Percentiles rank a stretch among this genome's conserved stretches.
These are phyloP conservation scores for Argyrosomus regius DNA, from an alignment of 2,797 vertebrate genomes.

Conservation along the genomic window DNA sequence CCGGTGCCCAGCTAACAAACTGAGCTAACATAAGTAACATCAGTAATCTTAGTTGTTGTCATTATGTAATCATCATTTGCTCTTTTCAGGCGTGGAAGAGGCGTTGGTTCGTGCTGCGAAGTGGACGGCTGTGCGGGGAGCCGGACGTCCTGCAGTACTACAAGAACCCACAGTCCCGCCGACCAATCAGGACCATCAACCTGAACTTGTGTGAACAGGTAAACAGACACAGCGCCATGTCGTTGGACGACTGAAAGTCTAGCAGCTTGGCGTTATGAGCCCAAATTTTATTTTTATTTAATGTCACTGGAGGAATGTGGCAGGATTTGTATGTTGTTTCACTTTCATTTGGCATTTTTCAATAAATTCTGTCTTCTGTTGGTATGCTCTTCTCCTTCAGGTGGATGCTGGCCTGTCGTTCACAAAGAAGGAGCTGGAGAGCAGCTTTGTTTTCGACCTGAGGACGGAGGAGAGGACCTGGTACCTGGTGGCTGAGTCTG, in stretches of 20 bases:
- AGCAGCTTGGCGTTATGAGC: too few relatives aligned
- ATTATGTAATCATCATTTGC: too few relatives aligned
- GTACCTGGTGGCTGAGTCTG: constrained; percentile 94
- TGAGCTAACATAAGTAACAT: too few relatives aligned
- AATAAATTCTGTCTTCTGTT: not conserved
- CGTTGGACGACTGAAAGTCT: too few relatives aligned
- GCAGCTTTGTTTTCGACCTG: constrained; percentile 94
- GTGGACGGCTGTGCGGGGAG: constrained; percentile 75
- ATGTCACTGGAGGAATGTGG: too few relatives aligned
- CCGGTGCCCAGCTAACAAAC: too few relatives aligned
- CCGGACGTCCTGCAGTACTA: constrained; percentile 78
- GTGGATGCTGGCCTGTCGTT: constrained; percentile 94
- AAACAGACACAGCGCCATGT: not conserved
- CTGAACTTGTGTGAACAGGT: constrained; percentile 80
- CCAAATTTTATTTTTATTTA: not conserved
- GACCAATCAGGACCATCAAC: constrained; percentile 78
- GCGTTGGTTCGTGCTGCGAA: constrained; percentile 78
- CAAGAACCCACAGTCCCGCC: constrained; percentile 75
- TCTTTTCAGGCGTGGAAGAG: constrained; percentile 75
- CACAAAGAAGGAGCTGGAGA: constrained; percentile 94
- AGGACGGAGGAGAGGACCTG: constrained; percentile 92
- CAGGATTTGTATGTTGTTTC: too few relatives aligned
- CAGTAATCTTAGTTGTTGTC: too few relatives aligned
- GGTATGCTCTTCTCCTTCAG: constrained; percentile 65
- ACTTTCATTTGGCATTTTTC: too few relatives aligned